Evolutionary conservation across 1,140 invertebrate genomes (phyloP).

Genomic region (Pectinophora gossypiella): DNA sequence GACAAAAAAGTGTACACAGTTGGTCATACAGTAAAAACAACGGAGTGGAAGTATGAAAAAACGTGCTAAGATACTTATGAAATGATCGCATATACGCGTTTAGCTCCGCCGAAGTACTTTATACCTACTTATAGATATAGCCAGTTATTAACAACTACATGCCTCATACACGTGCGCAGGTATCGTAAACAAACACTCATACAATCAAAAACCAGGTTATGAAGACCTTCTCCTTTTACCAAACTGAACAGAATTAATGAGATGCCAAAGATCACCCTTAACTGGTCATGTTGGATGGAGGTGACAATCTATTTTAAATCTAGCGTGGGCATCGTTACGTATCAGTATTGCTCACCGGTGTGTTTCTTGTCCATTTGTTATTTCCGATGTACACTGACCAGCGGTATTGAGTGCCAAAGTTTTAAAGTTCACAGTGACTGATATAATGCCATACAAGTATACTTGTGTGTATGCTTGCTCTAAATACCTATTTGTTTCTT

Average conservation of each 20-base stretch:
- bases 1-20: too few relatives aligned
- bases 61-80: too few relatives aligned
- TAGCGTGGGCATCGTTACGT: constrained; percentile 25
- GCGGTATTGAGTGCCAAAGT: neutral
- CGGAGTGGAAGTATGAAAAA: too few relatives aligned
- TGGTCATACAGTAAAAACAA: too few relatives aligned
- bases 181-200: neutral
- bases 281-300: neutral
- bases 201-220: neutral
- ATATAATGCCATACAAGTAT: neutral
- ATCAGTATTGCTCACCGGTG: constrained; percentile 26
- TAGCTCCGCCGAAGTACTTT: too few relatives aligned
- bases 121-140: too few relatives aligned
- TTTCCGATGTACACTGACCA: constrained; percentile 13
- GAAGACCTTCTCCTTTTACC: neutral
- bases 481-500: constrained; percentile 13
- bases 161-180: neutral
- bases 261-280: too few relatives aligned
- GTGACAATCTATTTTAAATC: constrained; percentile 24
- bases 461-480: neutral
- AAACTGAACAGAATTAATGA: too few relatives aligned
- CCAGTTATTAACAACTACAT: neutral
- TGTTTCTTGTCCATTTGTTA: constrained; percentile 42
- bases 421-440: neutral
- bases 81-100: too few relatives aligned